Percentiles rank a stretch among this genome's conserved stretches.
These are phyloP conservation scores for Physeter macrocephalus DNA, from an alignment of 2,113 vertebrate species.

Conservation along the genomic window DNA sequence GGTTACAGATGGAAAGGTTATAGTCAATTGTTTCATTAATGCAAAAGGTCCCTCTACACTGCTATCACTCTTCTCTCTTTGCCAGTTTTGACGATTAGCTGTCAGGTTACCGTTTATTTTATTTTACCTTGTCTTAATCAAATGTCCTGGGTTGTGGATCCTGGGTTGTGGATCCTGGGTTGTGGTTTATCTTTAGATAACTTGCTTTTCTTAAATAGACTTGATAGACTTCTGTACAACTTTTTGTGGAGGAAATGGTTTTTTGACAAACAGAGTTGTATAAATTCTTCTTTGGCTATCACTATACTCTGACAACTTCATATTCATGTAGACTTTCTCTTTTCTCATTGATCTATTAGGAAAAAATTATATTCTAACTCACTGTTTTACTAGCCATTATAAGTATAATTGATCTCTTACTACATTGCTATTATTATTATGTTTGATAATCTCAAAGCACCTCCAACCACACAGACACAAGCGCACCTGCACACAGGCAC, in stretches of 20 bases:
- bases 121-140: not conserved
- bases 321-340: not conserved
- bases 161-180: not conserved
- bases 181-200: not conserved
- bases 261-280: not conserved
- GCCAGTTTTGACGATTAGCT: not conserved
- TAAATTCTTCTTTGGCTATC: not conserved
- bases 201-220: not conserved
- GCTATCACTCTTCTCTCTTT: not conserved
- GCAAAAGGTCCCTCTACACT: not conserved
- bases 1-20: not conserved
- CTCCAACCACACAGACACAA: not conserved
- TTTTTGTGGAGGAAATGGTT: not conserved
- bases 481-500: not conserved
- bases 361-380: not conserved
- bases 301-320: not conserved
- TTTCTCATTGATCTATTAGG: not conserved
- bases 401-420: not conserved
- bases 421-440: not conserved
- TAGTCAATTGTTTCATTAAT: not conserved
- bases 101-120: not conserved
- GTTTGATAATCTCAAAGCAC: not conserved
- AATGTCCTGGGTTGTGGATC: not conserved
- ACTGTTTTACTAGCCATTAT: not conserved
- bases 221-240: not conserved